Conservation (phyloP, 2,113 vertebrate genomes). For the Hylia prasina region DNA sequence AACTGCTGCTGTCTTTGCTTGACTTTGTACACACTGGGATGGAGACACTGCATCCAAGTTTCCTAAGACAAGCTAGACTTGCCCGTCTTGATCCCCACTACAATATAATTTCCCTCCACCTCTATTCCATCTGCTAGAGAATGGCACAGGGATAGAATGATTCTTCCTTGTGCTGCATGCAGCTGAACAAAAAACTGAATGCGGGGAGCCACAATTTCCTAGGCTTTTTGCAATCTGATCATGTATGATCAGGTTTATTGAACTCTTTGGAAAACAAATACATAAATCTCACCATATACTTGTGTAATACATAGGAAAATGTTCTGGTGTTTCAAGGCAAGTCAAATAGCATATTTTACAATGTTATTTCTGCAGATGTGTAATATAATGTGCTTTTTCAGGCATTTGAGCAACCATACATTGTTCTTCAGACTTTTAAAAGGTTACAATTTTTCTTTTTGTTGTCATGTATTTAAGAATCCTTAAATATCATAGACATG, state of each 20-base stretch:
- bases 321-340: neutral
- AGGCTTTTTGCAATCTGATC: neutral
- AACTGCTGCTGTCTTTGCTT: neutral
- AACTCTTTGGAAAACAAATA: neutral
- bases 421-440: neutral
- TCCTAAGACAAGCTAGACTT: neutral
- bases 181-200: neutral
- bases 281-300: neutral
- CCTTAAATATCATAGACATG: neutral
- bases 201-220: neutral
- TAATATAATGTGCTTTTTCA: neutral
- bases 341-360: neutral
- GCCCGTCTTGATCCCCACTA: neutral
- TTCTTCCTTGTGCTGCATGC: neutral
- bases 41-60: neutral
- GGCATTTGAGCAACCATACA: neutral
- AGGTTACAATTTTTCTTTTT: neutral
- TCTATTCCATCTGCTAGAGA: neutral
- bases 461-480: neutral
- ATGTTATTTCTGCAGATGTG: neutral
- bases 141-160: neutral
- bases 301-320: neutral
- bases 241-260: neutral
- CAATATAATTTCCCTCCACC: neutral
- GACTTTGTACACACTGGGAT: neutral